Evolutionary conservation across 2,113 vertebrate genomes (phyloP).

Genomic region (Orthonyx spaldingii): DNA sequence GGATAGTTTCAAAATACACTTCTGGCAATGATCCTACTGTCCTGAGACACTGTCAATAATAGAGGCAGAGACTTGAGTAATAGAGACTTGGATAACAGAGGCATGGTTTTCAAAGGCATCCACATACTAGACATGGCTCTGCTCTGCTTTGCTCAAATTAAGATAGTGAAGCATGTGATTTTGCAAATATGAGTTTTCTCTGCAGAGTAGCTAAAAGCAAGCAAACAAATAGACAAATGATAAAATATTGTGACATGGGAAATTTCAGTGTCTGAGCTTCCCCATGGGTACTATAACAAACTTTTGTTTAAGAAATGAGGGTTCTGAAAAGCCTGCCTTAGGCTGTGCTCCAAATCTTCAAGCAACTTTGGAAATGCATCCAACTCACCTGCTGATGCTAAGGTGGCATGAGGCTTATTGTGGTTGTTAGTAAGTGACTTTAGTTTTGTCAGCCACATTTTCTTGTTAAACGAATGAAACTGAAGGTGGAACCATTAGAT

Average conservation of each 20-base stretch:
- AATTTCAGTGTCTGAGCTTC: background rate
- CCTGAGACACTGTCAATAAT: background rate
- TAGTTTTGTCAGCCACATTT: background rate
- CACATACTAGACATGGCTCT: background rate
- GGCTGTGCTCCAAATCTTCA: background rate
- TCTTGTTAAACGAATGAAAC: background rate
- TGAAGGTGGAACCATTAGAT: background rate
- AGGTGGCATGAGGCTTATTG: background rate
- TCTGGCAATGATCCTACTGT: background rate
- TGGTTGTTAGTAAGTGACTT: background rate
- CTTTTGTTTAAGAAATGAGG: background rate
- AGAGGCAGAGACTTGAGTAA: background rate
- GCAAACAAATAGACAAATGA: background rate
- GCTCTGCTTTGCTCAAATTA: background rate
- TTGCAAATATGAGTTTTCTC: background rate
- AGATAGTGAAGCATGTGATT: background rate
- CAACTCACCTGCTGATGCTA: background rate
- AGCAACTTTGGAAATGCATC: background rate
- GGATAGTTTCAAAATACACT: background rate
- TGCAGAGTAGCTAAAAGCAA: background rate
- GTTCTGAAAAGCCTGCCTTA: background rate
- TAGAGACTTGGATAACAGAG: background rate
- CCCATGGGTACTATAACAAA: background rate
- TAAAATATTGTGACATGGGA: background rate
- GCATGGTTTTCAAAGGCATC: background rate